phyloP scores from a whole-genome alignment of 2,888 invertebrate species.

The Pyrrhia umbra region DNA sequence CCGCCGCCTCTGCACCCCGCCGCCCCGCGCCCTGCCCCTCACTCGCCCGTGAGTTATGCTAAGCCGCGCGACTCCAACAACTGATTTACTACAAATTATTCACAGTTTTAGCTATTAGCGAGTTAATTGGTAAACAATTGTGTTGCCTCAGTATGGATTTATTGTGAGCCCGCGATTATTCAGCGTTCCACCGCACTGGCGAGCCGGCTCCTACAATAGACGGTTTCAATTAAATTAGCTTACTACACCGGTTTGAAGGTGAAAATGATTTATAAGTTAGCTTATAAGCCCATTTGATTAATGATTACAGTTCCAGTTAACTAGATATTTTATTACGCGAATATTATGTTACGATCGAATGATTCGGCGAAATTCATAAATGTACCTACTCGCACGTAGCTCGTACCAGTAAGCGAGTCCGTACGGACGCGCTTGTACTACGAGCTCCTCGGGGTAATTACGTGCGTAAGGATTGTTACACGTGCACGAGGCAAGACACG shows the following conservation, averaged over 20 bases:
- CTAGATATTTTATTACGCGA: slow-evolving; percentile 36
- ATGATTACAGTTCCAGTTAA: slow-evolving; percentile 22
- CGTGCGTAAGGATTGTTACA: no score
- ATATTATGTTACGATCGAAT: slow-evolving; percentile 31
- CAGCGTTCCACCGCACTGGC: slow-evolving; percentile 18
- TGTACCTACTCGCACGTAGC: slow-evolving; percentile 19
- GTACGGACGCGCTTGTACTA: background rate
- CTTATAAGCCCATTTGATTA: slow-evolving; percentile 36
- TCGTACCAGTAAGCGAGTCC: slow-evolving; percentile 12
- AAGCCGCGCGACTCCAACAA: slow-evolving; percentile 51
- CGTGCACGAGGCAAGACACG: no score
- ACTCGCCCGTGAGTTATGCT: slow-evolving; percentile 39
- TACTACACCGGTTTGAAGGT: slow-evolving; percentile 17
- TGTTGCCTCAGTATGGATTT: slow-evolving; percentile 55
- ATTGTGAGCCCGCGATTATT: slow-evolving; percentile 54
- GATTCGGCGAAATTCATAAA: slow-evolving; percentile 24
- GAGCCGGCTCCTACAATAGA: slow-evolving; percentile 13
- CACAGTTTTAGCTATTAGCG: slow-evolving; percentile 62
- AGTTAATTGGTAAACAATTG: slow-evolving; percentile 62
- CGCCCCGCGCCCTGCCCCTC: background rate
- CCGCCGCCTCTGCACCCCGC: background rate
- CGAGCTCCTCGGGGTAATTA: no score
- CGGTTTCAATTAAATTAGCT: slow-evolving; percentile 25
- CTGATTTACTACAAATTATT: slow-evolving; percentile 63
- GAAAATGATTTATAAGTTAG: slow-evolving; percentile 38